Evolutionary conservation across 2,113 vertebrate genomes (phyloP).

Genomic region (Asarcornis scutulata): DNA sequence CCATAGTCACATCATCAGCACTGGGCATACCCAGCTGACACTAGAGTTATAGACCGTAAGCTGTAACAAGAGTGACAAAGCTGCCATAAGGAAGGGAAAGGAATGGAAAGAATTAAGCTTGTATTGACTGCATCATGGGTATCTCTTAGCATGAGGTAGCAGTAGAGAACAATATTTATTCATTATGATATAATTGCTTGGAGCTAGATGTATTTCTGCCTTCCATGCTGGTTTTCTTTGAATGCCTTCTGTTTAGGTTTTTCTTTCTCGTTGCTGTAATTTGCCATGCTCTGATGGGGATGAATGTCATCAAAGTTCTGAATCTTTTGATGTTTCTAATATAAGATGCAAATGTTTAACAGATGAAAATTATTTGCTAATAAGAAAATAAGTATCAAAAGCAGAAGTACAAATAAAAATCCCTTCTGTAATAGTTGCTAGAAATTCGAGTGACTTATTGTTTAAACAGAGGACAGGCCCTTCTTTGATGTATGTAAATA

Average conservation of each 20-base stretch:
- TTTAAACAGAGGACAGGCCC: neutral
- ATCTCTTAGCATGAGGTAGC: constrained; percentile 38
- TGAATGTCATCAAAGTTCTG: constrained; percentile 61
- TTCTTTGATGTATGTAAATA: constrained; percentile 35
- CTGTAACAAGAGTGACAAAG: neutral
- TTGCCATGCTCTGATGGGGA: constrained; percentile 33
- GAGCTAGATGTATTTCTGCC: constrained; percentile 10
- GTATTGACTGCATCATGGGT: neutral
- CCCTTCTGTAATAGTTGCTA: constrained; percentile 11
- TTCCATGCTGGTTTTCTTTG: constrained; percentile 45
- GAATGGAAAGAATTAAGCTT: constrained; percentile 45
- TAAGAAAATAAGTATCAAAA: constrained; percentile 62
- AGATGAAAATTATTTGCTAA: constrained; percentile 67
- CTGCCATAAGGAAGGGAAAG: neutral
- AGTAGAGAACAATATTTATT: constrained; percentile 53
- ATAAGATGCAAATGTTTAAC: constrained; percentile 37
- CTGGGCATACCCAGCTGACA: neutral
- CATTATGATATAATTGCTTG: constrained; percentile 33
- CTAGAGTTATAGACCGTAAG: neutral
- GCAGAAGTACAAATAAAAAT: constrained; percentile 22
- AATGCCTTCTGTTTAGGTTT: constrained; percentile 39
- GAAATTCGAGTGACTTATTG: constrained; percentile 10
- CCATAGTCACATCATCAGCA: neutral
- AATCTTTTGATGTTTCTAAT: constrained; percentile 60
- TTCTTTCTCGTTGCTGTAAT: constrained; percentile 14